phyloP scores from a whole-genome alignment of 2,888 invertebrate genomes.

The Spicauda simplicius region DNA sequence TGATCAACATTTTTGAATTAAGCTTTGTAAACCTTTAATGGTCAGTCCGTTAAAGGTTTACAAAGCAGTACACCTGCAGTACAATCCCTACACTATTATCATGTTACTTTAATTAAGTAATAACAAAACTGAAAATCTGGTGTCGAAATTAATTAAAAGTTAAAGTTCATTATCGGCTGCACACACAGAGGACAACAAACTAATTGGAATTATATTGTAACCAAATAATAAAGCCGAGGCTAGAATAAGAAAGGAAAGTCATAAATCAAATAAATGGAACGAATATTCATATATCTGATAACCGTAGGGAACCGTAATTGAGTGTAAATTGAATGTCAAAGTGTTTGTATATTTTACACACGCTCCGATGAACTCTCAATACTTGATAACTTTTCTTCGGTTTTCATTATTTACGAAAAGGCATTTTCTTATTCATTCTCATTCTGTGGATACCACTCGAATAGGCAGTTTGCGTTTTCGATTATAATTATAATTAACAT shows the following conservation, averaged over 20 bases:
- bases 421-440: conserved; percentile 5
- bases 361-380: conserved; percentile 20
- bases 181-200: too few relatives aligned
- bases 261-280: conserved; percentile 29
- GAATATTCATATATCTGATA: conserved; percentile 32
- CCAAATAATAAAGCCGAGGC: not conserved
- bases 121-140: too few relatives aligned
- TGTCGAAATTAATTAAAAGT: too few relatives aligned
- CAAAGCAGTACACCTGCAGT: too few relatives aligned
- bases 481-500: not conserved
- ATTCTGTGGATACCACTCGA: not conserved
- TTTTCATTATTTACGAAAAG: conserved; percentile 22
- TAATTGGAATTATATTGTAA: not conserved
- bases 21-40: too few relatives aligned
- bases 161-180: too few relatives aligned
- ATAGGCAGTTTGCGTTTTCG: not conserved
- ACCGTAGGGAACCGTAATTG: conserved; percentile 31
- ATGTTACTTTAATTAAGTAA: too few relatives aligned
- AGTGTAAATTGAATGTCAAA: conserved; percentile 37
- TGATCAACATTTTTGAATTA: too few relatives aligned
- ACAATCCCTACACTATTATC: too few relatives aligned
- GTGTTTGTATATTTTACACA: conserved; percentile 34
- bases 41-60: too few relatives aligned
- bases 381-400: conserved; percentile 19
- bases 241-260: conserved; percentile 15